Conservation (phyloP, 53 echinoderm and acorn worm species). For the Astropecten irregularis region DNA sequence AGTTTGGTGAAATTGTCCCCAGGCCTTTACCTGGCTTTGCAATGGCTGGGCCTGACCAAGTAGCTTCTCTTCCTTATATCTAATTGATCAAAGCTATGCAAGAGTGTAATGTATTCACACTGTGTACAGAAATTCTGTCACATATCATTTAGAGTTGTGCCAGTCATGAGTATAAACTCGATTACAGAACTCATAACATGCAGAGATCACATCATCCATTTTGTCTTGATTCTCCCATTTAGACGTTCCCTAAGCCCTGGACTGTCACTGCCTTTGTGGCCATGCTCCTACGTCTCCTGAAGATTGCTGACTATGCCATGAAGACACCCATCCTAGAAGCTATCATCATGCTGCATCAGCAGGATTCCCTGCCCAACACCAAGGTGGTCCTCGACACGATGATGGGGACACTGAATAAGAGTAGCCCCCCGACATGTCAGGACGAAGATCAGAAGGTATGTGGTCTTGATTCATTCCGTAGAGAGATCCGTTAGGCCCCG, state of each 20-base stretch:
- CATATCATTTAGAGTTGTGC: no score
- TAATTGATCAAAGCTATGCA: no score
- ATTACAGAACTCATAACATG: no score
- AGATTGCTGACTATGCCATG: constrained; percentile 94
- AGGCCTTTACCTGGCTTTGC: no score
- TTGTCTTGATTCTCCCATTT: neutral
- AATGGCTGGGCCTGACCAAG: no score
- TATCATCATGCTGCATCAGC: constrained; percentile 72
- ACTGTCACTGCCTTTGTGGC: constrained; percentile 80
- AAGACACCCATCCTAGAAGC: constrained; percentile 87
- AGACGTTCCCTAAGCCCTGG: constrained; percentile 98
- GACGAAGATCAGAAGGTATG: constrained; percentile 92
- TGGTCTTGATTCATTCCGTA: no score
- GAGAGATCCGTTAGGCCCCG: no score
- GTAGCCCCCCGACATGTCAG: constrained; percentile 76
- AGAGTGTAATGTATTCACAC: no score
- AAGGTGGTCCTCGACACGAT: constrained; percentile 75
- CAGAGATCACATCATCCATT: no score
- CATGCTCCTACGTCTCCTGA: constrained; percentile 87
- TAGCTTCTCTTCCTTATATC: no score
- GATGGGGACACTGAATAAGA: constrained; percentile 73
- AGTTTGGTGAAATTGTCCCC: neutral
- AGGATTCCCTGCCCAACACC: constrained; percentile 76
- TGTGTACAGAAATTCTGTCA: no score
- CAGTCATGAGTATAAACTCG: no score